Conservation (phyloP, 2,888 invertebrate genomes). For the Agrochola lychnidis region DNA sequence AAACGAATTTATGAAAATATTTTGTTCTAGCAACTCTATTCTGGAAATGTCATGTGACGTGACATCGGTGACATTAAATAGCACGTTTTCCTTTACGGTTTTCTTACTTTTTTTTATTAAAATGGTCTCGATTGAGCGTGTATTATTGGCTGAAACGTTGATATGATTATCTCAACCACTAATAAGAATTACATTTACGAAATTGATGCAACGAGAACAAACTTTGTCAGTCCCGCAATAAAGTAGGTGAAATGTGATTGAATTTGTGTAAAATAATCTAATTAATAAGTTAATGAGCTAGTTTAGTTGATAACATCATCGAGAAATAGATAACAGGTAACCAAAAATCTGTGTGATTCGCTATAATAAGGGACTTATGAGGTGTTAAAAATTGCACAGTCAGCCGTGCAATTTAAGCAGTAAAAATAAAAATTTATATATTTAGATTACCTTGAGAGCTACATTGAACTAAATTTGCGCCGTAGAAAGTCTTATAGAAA, state of each 20-base stretch:
- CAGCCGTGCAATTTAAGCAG: slow-evolving; percentile 58
- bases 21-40: slow-evolving; percentile 50
- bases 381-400: slow-evolving; percentile 66
- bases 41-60: slow-evolving; percentile 76
- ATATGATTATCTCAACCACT: background rate
- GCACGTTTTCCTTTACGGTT: slow-evolving; percentile 60
- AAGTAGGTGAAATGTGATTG: slow-evolving; percentile 66
- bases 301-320: slow-evolving; percentile 64
- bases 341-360: slow-evolving; percentile 26
- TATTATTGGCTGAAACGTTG: slow-evolving; percentile 49
- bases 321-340: slow-evolving; percentile 64
- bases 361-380: slow-evolving; percentile 4
- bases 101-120: rapidly evolving
- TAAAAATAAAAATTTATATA: slow-evolving; percentile 66
- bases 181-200: rapidly evolving
- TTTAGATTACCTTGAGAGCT: slow-evolving; percentile 70
- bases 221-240: slow-evolving; percentile 58
- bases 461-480: slow-evolving; percentile 28
- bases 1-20: slow-evolving; percentile 6
- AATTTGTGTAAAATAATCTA: slow-evolving; percentile 68
- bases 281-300: slow-evolving; percentile 75
- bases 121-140: rapidly evolving
- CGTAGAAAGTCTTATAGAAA: slow-evolving; percentile 13
- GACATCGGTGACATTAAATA: slow-evolving; percentile 57
- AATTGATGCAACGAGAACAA: slow-evolving; percentile 49